A percentile compares a stretch with the other conserved stretches of the same genome.
Evolutionary conservation across 1,140 invertebrate species (phyloP).

Genomic region (Apis florea): DNA sequence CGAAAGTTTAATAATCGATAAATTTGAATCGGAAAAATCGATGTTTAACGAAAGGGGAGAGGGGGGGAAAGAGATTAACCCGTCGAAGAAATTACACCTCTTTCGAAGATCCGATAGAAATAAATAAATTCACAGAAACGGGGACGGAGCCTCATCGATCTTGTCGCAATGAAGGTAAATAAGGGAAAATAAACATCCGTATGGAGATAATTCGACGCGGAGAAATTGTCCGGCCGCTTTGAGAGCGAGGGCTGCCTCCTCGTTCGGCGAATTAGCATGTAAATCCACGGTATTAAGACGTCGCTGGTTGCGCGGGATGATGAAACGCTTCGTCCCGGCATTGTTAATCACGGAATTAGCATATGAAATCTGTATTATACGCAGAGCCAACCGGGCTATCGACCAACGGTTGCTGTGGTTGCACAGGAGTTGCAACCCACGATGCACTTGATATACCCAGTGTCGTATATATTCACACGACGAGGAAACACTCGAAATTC

Average conservation of each 20-base stretch:
- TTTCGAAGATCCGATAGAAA: too few species aligned
- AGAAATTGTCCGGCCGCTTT: conserved; percentile 45
- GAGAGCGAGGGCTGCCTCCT: conserved; percentile 31
- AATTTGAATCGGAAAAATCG: too few species aligned
- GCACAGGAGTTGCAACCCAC: conserved; percentile 52
- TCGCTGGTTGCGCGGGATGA: conserved; percentile 67
- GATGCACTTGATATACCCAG: conserved; percentile 26
- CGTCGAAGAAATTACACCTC: too few species aligned
- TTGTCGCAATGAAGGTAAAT: conserved; percentile 38
- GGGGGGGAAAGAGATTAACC: too few species aligned
- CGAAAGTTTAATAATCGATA: too few species aligned
- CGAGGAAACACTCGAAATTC: not conserved
- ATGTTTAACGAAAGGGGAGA: too few species aligned
- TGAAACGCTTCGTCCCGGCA: conserved; percentile 68
- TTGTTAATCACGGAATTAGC: conserved; percentile 78
- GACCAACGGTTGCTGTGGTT: conserved; percentile 36
- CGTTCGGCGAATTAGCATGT: conserved; percentile 65
- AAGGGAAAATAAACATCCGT: conserved; percentile 17
- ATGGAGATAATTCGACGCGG: conserved; percentile 46
- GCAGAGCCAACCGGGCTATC: conserved; percentile 49
- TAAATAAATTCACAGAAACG: too few species aligned
- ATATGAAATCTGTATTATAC: conserved; percentile 76
- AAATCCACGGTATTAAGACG: conserved; percentile 70
- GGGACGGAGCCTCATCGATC: not conserved
- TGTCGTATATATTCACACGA: not conserved